These are phyloP conservation scores for Bombus balteatus DNA, from an alignment of 1,140 invertebrate genomes.

Conservation along the genomic window DNA sequence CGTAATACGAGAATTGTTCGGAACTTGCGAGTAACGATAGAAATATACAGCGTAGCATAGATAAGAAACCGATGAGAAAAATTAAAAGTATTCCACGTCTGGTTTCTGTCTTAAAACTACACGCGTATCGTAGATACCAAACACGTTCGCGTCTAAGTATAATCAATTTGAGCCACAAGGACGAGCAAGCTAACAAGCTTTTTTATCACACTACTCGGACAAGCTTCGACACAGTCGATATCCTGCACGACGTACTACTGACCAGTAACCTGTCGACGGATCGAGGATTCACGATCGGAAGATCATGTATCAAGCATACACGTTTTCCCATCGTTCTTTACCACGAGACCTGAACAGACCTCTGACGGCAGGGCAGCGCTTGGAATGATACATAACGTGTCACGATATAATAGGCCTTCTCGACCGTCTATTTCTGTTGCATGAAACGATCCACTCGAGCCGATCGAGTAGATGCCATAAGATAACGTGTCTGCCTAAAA, in stretches of 20 bases:
- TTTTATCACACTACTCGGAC: not conserved
- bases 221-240: conserved; percentile 3
- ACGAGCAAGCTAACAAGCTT: not conserved
- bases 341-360: conserved; percentile 65
- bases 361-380: conserved; percentile 69
- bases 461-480: conserved; percentile 48
- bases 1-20: not conserved
- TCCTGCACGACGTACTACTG: conserved; percentile 5
- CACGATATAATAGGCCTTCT: conserved; percentile 74
- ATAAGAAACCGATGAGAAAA: not conserved
- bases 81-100: accelerated
- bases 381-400: conserved; percentile 77
- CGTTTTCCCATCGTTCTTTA: conserved; percentile 77
- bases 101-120: not conserved
- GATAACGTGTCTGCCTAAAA: conserved; percentile 56
- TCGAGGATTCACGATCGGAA: conserved; percentile 59
- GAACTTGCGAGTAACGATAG: not conserved
- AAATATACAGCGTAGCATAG: not conserved
- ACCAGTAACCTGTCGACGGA: conserved; percentile 66
- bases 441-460: conserved; percentile 65
- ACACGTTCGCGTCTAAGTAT: not conserved
- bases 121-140: not conserved
- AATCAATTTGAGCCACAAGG: not conserved
- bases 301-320: conserved; percentile 59
- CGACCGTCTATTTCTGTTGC: conserved; percentile 65